phyloP scores from a whole-genome alignment of 92 coral and sea anemone species.

The Umimayanthus kanabou region DNA sequence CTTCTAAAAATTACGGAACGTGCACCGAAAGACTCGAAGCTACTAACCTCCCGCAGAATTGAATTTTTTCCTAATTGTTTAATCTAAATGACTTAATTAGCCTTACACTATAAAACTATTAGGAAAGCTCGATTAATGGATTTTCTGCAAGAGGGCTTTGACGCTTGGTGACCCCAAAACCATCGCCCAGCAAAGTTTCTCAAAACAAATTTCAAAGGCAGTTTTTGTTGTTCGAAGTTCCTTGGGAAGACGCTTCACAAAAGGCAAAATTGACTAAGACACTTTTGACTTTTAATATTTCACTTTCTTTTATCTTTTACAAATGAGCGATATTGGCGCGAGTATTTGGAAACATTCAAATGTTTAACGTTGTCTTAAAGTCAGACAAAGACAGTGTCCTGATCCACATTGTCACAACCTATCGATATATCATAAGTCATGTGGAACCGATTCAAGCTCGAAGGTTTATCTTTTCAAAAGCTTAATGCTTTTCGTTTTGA shows the following conservation, averaged over 20 bases:
- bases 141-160: background rate
- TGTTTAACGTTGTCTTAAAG: background rate
- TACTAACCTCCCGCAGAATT: slow-evolving; percentile 18
- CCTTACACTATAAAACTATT: background rate
- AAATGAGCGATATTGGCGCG: slow-evolving; percentile 9
- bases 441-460: slow-evolving; percentile 1
- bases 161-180: background rate
- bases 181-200: background rate
- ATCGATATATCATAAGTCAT: background rate
- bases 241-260: slow-evolving; percentile 3
- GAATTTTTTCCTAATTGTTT: slow-evolving; percentile 28
- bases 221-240: background rate
- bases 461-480: slow-evolving; percentile 11
- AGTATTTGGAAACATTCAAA: slow-evolving; percentile 33
- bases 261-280: background rate
- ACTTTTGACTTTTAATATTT: background rate
- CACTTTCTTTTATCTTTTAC: background rate
- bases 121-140: slow-evolving; percentile 10
- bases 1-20: slow-evolving; percentile 33
- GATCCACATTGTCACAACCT: background rate
- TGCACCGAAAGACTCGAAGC: slow-evolving; percentile 27
- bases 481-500: slow-evolving; percentile 12
- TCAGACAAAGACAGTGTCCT: background rate
- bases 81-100: slow-evolving; percentile 29
- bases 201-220: background rate